Percentiles rank a stretch among this genome's conserved stretches.
Conservation (phyloP, 2,797 vertebrate genomes). For the Lophotriccus pileatus region DNA sequence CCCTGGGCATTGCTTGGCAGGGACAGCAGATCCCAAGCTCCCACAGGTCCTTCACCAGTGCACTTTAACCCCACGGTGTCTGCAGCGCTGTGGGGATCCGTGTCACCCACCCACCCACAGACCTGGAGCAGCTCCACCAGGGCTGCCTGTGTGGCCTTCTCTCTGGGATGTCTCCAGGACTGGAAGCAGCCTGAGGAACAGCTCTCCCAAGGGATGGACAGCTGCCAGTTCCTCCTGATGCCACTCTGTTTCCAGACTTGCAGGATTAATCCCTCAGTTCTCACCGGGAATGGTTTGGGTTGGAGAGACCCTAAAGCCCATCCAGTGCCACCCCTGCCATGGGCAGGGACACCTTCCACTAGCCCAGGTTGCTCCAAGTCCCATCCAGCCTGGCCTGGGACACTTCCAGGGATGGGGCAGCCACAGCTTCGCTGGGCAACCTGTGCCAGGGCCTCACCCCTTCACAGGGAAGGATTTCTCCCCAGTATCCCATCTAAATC, state of each 20-base stretch:
- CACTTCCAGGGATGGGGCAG: too few species aligned
- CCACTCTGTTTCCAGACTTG: not conserved
- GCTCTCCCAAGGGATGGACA: not conserved
- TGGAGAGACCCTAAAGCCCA: too few species aligned
- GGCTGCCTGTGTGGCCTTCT: not conserved
- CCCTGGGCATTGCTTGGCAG: not conserved
- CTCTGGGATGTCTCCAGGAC: not conserved
- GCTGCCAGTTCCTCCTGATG: accelerated
- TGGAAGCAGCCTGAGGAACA: not conserved
- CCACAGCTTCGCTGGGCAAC: too few species aligned
- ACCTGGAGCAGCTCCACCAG: not conserved
- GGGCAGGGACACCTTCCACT: too few species aligned
- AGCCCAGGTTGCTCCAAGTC: too few species aligned
- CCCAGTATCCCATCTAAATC: not conserved
- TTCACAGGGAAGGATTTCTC: not conserved
- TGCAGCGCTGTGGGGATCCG: accelerated
- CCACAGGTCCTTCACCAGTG: accelerated
- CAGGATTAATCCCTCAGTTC: accelerated
- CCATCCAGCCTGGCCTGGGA: too few species aligned
- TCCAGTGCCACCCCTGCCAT: too few species aligned
- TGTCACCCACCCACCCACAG: accelerated
- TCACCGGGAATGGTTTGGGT: too few species aligned
- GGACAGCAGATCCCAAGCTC: accelerated
- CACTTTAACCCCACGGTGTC: not conserved
- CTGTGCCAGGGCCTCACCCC: accelerated